A percentile compares a stretch with the other conserved stretches of the same genome.
Evolutionary conservation across 2,888 invertebrate genomes (phyloP).

Genomic region (Mactromeris polynyma): DNA sequence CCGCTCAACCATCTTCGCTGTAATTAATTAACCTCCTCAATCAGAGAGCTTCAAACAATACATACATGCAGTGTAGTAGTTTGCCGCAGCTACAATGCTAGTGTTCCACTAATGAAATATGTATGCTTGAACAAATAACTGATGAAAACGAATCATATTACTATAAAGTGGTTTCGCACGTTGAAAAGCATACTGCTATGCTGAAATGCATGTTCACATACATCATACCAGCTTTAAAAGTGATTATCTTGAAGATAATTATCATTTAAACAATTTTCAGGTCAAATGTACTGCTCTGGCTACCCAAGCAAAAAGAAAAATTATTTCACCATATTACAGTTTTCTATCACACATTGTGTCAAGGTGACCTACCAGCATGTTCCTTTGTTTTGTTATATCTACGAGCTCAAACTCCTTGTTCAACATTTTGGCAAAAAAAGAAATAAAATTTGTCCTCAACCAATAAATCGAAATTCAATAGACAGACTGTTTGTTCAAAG

Average conservation of each 20-base stretch:
- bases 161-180: constrained; percentile 29
- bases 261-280: background rate
- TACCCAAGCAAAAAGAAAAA: background rate
- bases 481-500: constrained; percentile 23
- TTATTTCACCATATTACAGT: background rate
- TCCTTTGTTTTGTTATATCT: background rate
- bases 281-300: background rate
- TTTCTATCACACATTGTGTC: background rate
- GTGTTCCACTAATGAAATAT: constrained; percentile 18
- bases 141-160: constrained; percentile 13
- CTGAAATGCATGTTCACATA: background rate
- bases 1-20: constrained; percentile 23
- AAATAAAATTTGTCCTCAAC: background rate
- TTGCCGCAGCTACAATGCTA: background rate
- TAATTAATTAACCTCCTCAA: constrained; percentile 39
- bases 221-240: constrained; percentile 3
- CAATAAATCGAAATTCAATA: constrained; percentile 1
- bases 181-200: background rate
- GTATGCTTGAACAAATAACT: constrained; percentile 35
- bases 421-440: background rate
- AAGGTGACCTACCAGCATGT: background rate
- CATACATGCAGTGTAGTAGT: background rate
- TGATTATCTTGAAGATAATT: background rate
- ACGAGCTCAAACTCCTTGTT: background rate
- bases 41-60: constrained; percentile 40